Base-by-base conservation (phyloP, 1,140 invertebrate species). In the Popillia japonica region DNA sequence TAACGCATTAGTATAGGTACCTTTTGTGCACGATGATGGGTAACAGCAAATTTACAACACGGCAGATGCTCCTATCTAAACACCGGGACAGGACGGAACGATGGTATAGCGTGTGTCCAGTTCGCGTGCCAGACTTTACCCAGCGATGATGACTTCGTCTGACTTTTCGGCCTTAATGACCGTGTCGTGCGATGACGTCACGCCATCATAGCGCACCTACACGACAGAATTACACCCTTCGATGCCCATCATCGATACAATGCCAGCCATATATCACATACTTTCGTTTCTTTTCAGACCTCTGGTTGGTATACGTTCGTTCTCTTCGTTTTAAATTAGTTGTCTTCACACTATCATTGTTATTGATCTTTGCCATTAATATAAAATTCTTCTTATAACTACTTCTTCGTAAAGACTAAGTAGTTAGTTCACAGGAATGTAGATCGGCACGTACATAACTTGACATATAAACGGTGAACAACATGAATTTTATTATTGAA, bases 101-200 rank as follows among this genome's bases (percentile, higher is more conserved):
- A 68, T 34, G 61, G 61, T 17, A 68, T 68, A 55, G 76, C 76
- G 76, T 77, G 76, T 77, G 27, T 77, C 34, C 42, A 72, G 73
- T 41, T 77, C 68, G 76, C 76, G 76, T 77, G 76, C 22, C 61
- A 68, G 61, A 68, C 61, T 27, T 68, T 68, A 27, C 68, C 10
- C 61, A 11, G 9, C 68, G 76, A 77, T 68, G 61, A 68, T 77
- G 76, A 77, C 76, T 77, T 61, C 76, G 61, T 27, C 76, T 77
- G 76, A 77, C 76, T 77, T 77, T 77, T 72, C 76, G 68, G 59
- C 76, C 76, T 40, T 77, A 77, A 77, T 77, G 76, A 77, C 76
- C 76, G 68, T 77, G 68, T 72, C 76, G 76, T 68, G 61, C 61
- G 61, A 68, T 77, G 76, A 77, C 76, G 76, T 77, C 76, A 77